Evolutionary conservation across 2,797 vertebrate species (phyloP).

Genomic region (Cryptoprocta ferox): DNA sequence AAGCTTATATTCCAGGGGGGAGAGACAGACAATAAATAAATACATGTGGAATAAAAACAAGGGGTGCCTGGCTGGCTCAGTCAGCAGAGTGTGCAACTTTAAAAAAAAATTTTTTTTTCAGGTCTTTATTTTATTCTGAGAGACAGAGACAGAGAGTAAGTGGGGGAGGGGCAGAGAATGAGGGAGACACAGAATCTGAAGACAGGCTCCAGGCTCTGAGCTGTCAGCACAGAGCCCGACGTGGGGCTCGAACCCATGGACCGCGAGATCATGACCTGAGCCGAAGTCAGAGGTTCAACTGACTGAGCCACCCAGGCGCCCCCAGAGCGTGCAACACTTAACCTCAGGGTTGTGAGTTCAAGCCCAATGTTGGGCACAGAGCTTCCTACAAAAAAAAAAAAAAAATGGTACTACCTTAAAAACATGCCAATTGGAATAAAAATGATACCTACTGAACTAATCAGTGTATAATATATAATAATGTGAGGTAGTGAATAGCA

Average conservation of each 20-base stretch:
- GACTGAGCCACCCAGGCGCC: too few relatives aligned
- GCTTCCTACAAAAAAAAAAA: not conserved
- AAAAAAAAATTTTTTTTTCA: too few relatives aligned
- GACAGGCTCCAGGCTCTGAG: too few relatives aligned
- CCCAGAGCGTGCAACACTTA: not conserved
- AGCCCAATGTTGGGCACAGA: not conserved
- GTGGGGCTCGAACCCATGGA: too few relatives aligned
- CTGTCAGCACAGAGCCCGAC: too few relatives aligned
- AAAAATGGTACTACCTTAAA: not conserved
- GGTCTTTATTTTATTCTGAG: too few relatives aligned
- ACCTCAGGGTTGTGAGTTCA: not conserved
- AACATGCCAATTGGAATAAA: not conserved
- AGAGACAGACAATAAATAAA: not conserved
- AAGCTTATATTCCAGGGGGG: not conserved
- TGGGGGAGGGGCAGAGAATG: too few relatives aligned
- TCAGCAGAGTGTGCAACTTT: not conserved
- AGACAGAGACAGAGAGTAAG: too few relatives aligned
- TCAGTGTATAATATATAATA: not conserved
- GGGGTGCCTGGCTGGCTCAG: not conserved
- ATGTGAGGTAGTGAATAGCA: not conserved
- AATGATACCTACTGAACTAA: not conserved
- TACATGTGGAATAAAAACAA: not conserved
- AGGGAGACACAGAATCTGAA: too few relatives aligned
- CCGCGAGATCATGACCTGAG: too few relatives aligned
- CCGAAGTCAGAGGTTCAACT: too few relatives aligned